A percentile compares a stretch with the other conserved stretches of the same genome.
These are phyloP conservation scores for Chionis minor DNA, from an alignment of 2,113 vertebrate genomes.

Conservation along the genomic window DNA sequence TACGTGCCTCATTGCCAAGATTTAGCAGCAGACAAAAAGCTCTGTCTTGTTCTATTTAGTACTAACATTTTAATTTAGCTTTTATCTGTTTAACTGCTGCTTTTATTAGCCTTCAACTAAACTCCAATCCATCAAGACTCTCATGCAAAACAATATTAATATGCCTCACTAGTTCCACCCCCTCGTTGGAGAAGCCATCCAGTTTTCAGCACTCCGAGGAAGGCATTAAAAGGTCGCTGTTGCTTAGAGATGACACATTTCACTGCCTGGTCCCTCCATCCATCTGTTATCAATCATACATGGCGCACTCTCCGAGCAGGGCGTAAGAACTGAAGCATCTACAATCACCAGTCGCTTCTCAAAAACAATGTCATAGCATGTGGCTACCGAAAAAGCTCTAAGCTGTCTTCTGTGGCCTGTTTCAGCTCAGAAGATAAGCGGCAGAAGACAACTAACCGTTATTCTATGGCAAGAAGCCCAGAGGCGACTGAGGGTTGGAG, in stretches of 20 bases:
- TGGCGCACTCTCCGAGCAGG: not conserved
- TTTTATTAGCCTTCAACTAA: constrained; percentile 38
- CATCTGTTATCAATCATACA: not conserved
- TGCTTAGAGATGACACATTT: constrained; percentile 51
- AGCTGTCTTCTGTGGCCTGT: not conserved
- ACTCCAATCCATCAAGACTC: not conserved
- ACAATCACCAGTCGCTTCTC: not conserved
- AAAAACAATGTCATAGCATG: not conserved
- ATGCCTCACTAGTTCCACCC: constrained; percentile 13
- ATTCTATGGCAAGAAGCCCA: not conserved
- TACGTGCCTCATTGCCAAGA: constrained; percentile 3
- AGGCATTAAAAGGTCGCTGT: constrained; percentile 9
- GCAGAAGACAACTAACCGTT: not conserved
- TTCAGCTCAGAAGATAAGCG: not conserved
- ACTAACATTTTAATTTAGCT: constrained; percentile 45
- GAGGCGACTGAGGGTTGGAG: not conserved
- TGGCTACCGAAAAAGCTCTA: not conserved
- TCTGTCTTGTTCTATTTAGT: constrained; percentile 15
- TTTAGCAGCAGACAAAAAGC: not conserved
- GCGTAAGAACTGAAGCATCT: not conserved
- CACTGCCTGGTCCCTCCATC: constrained; percentile 29
- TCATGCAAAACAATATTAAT: constrained; percentile 28
- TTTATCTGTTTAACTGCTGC: constrained; percentile 31
- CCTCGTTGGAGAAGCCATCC: not conserved
- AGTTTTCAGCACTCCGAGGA: not conserved